phyloP scores from a whole-genome alignment of 2,888 invertebrate species.

The Lepidonotus clava region DNA sequence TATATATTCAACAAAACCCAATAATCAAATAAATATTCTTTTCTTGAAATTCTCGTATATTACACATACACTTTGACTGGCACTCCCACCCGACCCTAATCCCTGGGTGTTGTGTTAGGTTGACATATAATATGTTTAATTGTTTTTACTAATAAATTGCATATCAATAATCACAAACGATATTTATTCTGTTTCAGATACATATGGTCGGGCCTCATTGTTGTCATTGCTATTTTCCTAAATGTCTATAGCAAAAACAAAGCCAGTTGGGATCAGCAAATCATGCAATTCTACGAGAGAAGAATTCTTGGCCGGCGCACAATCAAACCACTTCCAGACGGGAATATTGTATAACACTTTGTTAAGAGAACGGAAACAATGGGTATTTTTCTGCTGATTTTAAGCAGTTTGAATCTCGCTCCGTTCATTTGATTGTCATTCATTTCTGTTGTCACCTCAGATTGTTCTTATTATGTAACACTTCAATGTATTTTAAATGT shows the following conservation, averaged over 20 bases:
- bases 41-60: no score
- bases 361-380: no score
- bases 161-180: not conserved
- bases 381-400: no score
- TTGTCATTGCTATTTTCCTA: constrained; percentile 94
- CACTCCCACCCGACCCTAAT: no score
- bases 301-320: not conserved
- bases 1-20: not conserved
- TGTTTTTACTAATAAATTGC: not conserved
- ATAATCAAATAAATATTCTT: not conserved
- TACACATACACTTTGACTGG: no score
- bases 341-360: constrained; percentile 9
- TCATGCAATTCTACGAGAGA: not conserved
- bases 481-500: no score
- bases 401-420: no score
- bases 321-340: not conserved
- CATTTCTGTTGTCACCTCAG: no score
- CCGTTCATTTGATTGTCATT: no score
- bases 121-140: not conserved
- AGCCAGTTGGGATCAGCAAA: constrained; percentile 52
- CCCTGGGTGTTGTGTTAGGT: not conserved
- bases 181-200: constrained; percentile 84
- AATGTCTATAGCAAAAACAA: constrained; percentile 92
- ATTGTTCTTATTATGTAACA: no score
- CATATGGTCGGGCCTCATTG: constrained; percentile 93